Base-by-base conservation (phyloP, 2,797 vertebrate genomes). In the Garrulus glandarius region DNA sequence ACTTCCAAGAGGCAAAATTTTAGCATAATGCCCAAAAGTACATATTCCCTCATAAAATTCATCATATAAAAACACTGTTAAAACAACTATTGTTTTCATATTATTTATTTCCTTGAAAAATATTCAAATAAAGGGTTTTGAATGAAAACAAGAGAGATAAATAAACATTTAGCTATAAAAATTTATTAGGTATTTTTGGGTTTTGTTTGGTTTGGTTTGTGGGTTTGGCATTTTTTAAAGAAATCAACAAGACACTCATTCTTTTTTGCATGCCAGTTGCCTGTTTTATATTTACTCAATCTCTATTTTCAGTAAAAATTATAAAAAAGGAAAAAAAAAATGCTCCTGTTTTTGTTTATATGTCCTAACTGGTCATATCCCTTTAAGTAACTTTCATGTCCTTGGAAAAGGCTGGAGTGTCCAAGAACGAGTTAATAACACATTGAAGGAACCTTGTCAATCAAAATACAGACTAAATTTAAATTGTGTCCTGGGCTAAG, bases 151-250 rank as follows among this genome's bases (percentile, higher is more conserved):
- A n/a, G 11, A 71, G 12, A 27, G 13, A 39, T 4, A 61, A 85
- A 4, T 6, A 64, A 72, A 22, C 3, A 53, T 46, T 44, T 56
- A n/a, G 47, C 21, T 29, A 46, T 50, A 10, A 68, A 43, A 84
- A 63, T n/a, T 19, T 3, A 17, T 59, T 39, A 32, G 1, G 2
- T n/a, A 8, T 37, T 74, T n/a, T 32, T 69, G 3, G 7, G 1
- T 43, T 71, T 39, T 11, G 5, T 43, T 46, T 83, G 11, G 8
- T 49, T 82, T 44, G 5, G 2, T 34, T 56, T 80, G 5, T 1
- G 3, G 26, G 5, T 50, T 34, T 49, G 2, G 11, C 23, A 72
- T 41, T 69, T 77, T 74, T 34, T 5, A 29, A 41, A 29, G n/a
- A 65, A 41, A 19, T 49, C 15, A 20, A 16, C 5, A 59, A 67